Evolutionary conservation across 1,140 invertebrate genomes (phyloP), one percentile per base, ranked within the genome.

Genomic region (Listronotus bonariensis): DNA sequence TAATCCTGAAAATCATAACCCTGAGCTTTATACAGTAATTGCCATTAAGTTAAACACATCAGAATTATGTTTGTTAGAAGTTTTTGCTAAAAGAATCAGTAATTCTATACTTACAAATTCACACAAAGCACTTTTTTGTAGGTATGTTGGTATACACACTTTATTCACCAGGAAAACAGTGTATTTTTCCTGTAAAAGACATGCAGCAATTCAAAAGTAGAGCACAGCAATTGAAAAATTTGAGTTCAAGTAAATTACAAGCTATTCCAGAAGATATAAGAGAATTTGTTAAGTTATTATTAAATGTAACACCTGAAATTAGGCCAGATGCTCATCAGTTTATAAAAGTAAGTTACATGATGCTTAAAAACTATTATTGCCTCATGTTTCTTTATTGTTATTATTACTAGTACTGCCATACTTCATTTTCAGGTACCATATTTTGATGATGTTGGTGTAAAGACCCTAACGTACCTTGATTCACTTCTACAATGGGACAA

Each of bases 401-500:
- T 8, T 36, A 36, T 36, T 7, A 36, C 8, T 26, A 26, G 20
- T 26, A 5, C 2, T 36, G 7, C n/a, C 11, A 36, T 12, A 36
- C 43, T 49, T 40, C 9, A 40, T 12, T 85, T 87, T 60, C 79
- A 96, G 92, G 90, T 96, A 67, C 84, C 89, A 48, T 97, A 91
- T 76, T 98, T 99, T 82, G 93, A 96, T 76, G 95, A 99, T 82
- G 88, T 97, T 67, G 92, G 92, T 18, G 92, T 97, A 0, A 96
- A 96, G 82, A 97, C 96, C 0, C 81, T 99, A 0, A 95, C 93
- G 75, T 97, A 97, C 80, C 82, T 99, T 55, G 97, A 99, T 77
- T 94, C 95, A 6, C 77, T 98, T 38, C 97, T 97, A 72, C 96
- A 98, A 83, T 95, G 95, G 91, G 96, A 99, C 77, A 98, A 98